Evolutionary conservation across 1,140 invertebrate species (phyloP), one percentile per base, ranked within the genome.

Genomic region (Apolygus lucorum): DNA sequence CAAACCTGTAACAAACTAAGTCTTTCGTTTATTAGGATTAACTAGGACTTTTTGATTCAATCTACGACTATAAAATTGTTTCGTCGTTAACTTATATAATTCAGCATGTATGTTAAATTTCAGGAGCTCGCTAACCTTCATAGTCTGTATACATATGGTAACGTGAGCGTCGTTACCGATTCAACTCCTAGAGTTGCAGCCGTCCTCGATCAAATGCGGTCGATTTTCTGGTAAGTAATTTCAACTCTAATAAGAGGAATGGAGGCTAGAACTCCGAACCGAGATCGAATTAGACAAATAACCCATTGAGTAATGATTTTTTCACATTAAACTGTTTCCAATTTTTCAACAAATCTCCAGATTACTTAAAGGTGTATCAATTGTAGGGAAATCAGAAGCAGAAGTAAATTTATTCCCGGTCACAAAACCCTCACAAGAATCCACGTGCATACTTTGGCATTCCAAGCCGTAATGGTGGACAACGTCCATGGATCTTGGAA

Each of bases 401-500:
- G 54, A 21, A 74, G 68, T 54, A 54, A 64, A 17, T 34, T 26
- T 13, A 69, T 66, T 26, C 4, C 28, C 2, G 59, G 29, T 2
- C 67, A 68, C 21, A 83, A 90, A 52, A 78, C 81, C 63, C 74
- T 95, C 1, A 89, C 90, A 0, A 81, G 92, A 68, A 86, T 95
- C 27, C 92, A 95, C 75, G 87, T 94, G 1, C 92, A 95, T 74
- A 94, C 92, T 0, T 77, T 95, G 70, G 91, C 92, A 13, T 94
- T 90, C 75, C 92, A 95, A 80, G 90, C 89, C 1, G 90, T 95
- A 72, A 78, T 94, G 68, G 85, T 86, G 76, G 79, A 81, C 52
- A 86, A 86, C 0, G 13, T 52, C 26, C 27, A 34, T 28, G 27
- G 26, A 2, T 71, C 81, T 1, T 93, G 90, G 90, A 91, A 88